Evolutionary conservation across 2,113 vertebrate genomes (phyloP), one percentile per base, ranked within the genome.

Genomic region (Rhea americana): DNA sequence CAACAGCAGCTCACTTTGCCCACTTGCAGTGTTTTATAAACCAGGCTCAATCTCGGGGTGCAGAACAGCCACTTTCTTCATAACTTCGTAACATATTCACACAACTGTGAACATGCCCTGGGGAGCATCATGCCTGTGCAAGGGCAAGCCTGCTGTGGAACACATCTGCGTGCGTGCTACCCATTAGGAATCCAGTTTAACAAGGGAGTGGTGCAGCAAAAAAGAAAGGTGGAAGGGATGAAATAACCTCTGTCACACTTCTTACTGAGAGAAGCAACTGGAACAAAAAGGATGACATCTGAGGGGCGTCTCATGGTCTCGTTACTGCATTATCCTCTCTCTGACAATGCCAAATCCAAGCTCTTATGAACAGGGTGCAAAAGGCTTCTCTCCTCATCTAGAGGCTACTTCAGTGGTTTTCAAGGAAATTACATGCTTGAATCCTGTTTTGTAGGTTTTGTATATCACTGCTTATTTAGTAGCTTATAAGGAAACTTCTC

Each of bases 101-200:
- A 1, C 8, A 39, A 12, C 43, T 22, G 15, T 26, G 70, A 35
- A 58, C n/a, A 7, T 0, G 8, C 19, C 58, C 41, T 1, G 0
- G 22, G 21, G 32, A 51, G 10, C 2, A 8, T 74, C 65, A 37
- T 28, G 56, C 24, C 53, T 37, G 19, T 0, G 0, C 74, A 43
- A 55, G 11, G 26, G 13, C 72, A 35, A 45, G 10, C 12, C 24
- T 4, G 1, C 45, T 4, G 22, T 3, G 48, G 20, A 53, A 43
- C 16, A 19, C 21, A 75, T 35, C 19, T 35, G 28, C 3, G 1
- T 9, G 1, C 45, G 26, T 0, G 0, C 28, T 70, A 30, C 73
- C 30, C 50, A 53, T 20, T 10, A 7, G 0, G 0, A 24, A 55
- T 66, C 71, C 43, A 85, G 30, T 22, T 70, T 59, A 66, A 21